Conservation (phyloP, 2,113 vertebrate species). For the Amblyopsis rosae region DNA sequence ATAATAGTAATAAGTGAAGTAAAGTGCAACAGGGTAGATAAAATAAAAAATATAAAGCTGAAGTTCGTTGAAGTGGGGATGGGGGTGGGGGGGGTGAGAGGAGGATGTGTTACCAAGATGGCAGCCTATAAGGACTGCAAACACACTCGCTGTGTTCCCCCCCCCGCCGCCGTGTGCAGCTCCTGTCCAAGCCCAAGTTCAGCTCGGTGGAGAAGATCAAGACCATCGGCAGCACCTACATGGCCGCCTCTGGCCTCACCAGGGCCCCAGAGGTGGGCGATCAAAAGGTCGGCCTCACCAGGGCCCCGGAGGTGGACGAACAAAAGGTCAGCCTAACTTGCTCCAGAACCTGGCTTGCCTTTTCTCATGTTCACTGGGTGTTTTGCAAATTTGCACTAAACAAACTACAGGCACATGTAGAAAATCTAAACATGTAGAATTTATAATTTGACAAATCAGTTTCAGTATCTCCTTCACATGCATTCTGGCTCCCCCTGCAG, state of each 20-base stretch:
- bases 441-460: too few relatives aligned
- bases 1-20: too few relatives aligned
- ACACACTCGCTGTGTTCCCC: not conserved
- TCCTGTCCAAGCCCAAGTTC: constrained; percentile 89
- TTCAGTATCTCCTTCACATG: not conserved
- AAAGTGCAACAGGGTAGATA: too few relatives aligned
- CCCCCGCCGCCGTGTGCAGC: constrained; percentile 57
- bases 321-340: constrained; percentile 56
- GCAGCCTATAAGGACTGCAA: too few relatives aligned
- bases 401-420: too few relatives aligned
- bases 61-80: too few relatives aligned
- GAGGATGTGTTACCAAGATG: too few relatives aligned
- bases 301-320: constrained; percentile 53
- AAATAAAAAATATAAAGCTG: too few relatives aligned
- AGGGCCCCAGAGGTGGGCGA: constrained; percentile 52
- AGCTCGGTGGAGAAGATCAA: constrained; percentile 89
- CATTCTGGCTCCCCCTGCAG: constrained; percentile 62
- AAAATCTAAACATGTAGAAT: too few relatives aligned
- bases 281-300: constrained; percentile 57
- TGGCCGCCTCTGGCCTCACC: constrained; percentile 85
- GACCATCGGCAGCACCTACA: constrained; percentile 90
- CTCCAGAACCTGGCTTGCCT: too few relatives aligned
- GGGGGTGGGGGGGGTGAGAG: too few relatives aligned
- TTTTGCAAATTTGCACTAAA: not conserved
- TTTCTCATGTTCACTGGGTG: not conserved